Base-by-base conservation (phyloP, 1,140 invertebrate genomes). In the Drosophila serrata region DNA sequence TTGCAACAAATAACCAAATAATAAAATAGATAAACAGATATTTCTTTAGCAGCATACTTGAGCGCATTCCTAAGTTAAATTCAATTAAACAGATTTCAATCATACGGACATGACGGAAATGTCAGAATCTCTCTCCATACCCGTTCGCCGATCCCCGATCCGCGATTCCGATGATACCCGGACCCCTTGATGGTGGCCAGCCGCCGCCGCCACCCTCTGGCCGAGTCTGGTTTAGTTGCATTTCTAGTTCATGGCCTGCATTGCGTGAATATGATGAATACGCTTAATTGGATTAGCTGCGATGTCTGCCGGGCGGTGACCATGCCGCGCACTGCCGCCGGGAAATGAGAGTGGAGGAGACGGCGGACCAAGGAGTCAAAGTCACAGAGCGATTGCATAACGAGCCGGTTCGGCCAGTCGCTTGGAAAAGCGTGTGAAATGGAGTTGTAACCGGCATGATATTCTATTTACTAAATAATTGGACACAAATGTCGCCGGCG, bases 251-350 rank as follows among this genome's bases (percentile, higher is more conserved):
- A 86, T 68, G 76, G 84, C 80, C 84, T 82, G 82, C 79, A 80
- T 88, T 87, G 76, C 67, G 57, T 88, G 72, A 88, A 82, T 88
- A 88, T 87, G 72, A 88, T 80, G 84, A 87, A 82, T 84, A 68
- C 68, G 68, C 80, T 80, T 87, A 87, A 87, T 87, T 87, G 84
- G 84, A 87, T 87, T 87, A 87, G 76, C 72, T 45, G 72, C 59
- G 48, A 51, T 64, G 82, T 63, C 65, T 67, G 62, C 68, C 43
- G 43, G 58, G 29, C 42, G 42, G 42, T 46, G 40, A 46, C 42
- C 57, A 60, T 48, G 55, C 59, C 40, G 15, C 40, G 15, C 64
- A 39, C 22, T 51, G 56, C 45, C 72, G 75, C 79, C 75, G 82
- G 82, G 74, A 78, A 78, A 53, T 75, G 72, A 27, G 40, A 42